Conservation (phyloP, 2,113 vertebrate species). For the Onychorhynchus coronatus region DNA sequence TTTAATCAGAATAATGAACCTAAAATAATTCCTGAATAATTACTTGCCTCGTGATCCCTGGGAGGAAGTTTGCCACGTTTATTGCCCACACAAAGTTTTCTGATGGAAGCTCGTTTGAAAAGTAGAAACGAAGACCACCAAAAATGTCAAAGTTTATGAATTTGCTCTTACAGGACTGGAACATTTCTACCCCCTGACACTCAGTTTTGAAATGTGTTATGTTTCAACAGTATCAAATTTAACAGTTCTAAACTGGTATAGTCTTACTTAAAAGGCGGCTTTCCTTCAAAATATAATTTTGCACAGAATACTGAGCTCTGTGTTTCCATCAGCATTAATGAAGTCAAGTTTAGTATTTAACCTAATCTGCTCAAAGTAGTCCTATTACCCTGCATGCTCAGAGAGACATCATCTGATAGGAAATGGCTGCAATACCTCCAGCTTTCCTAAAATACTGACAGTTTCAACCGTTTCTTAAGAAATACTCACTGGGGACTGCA, state of each 20-base stretch:
- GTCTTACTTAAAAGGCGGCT: background rate
- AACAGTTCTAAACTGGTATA: background rate
- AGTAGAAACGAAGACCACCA: background rate
- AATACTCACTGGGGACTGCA: constrained; percentile 25
- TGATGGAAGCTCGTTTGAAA: background rate
- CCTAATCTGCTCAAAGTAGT: constrained; percentile 15
- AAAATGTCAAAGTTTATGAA: background rate
- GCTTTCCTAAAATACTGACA: constrained; percentile 46
- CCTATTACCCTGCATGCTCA: background rate
- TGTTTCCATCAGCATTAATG: constrained; percentile 2
- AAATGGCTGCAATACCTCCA: constrained; percentile 61
- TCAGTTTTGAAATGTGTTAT: constrained; percentile 11
- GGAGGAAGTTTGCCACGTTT: background rate
- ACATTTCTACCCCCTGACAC: constrained; percentile 2
- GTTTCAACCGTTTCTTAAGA: constrained; percentile 65
- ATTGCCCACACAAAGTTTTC: background rate
- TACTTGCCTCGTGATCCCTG: background rate
- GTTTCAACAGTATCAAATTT: constrained; percentile 25
- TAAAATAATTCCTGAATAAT: background rate
- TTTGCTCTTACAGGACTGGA: background rate
- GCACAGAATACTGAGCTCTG: background rate
- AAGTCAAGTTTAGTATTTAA: constrained; percentile 19
- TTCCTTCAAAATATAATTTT: background rate
- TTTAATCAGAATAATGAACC: background rate
- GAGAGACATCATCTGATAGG: constrained; percentile 48